Evolutionary conservation across 2,113 vertebrate species (phyloP), one percentile per base, ranked within the genome.

Genomic region (Syngnathus floridae): DNA sequence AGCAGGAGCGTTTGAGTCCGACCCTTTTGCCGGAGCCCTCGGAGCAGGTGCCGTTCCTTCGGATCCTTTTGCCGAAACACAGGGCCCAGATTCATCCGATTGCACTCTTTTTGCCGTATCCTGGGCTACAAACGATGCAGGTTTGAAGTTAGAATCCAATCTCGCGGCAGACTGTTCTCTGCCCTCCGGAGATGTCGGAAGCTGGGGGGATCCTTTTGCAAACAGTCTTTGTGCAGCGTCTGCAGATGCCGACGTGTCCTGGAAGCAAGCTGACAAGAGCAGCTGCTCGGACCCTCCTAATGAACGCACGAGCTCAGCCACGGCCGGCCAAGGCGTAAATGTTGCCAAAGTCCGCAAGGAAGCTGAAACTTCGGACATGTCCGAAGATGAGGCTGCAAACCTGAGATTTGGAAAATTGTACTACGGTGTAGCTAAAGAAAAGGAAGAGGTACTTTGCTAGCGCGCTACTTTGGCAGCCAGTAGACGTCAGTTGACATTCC

Each of bases 361-460:
- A 79, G 89, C 87, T 87, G 94, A 94, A 83, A 91, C 89, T 87
- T 96, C 94, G 90, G 93, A 98, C 89, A 93, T 97, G 84, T 95
- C 94, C 83, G 95, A 97, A 95, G 95, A 98, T 83, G 94, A 98
- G 88, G 93, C 94, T 88, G 92, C 95, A 87, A 98, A 98, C 90
- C 92, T 93, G 88, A 93, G 92, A 93, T 93, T 94, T 85, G 95
- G 93, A 92, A 91, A 92, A 73, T 95, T 97, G 88, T 97, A 94
- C 90, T 93, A 92, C 85, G 94, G 94, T 84, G 88, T 93, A 94
- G 94, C 95, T 86, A 86, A 91, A 92, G 92, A 93, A 82, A 92
- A 94, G 91, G 92, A 96, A 84, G 93, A 98, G 96, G 95, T 98
- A 97, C 84, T 73, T 64, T 67, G 74, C 84, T 37, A 65, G 85